Evolutionary conservation across 2,113 vertebrate genomes (phyloP).

Genomic region (Podocnemis expansa): DNA sequence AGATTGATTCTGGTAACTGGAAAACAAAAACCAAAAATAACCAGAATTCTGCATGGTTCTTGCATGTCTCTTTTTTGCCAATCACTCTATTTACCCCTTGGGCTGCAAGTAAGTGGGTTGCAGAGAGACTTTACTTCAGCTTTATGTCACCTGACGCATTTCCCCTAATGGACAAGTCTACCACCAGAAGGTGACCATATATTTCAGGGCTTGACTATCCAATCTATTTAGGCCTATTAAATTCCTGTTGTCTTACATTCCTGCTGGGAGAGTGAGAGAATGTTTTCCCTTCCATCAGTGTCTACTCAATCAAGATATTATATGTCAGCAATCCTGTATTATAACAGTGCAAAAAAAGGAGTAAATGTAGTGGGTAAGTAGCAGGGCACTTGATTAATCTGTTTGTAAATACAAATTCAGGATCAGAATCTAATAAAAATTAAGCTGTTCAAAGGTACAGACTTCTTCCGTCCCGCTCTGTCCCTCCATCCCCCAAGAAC

Average conservation of each 20-base stretch:
- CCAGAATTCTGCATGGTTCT: neutral
- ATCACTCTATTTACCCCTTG: fast-evolving
- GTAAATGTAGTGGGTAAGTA: neutral
- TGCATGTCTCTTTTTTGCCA: neutral
- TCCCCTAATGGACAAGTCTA: neutral
- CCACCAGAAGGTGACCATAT: neutral
- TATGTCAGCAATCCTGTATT: neutral
- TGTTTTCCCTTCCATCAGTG: neutral
- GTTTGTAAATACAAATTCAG: neutral
- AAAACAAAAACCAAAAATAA: neutral
- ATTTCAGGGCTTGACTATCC: neutral
- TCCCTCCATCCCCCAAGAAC: neutral
- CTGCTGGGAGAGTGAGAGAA: neutral
- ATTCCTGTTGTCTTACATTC: neutral
- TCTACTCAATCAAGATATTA: neutral
- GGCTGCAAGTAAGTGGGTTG: neutral
- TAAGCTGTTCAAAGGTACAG: neutral
- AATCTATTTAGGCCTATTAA: neutral
- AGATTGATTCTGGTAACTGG: neutral
- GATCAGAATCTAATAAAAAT: neutral
- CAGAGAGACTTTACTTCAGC: neutral
- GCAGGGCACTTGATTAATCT: neutral
- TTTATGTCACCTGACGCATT: neutral
- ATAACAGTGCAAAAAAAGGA: neutral
- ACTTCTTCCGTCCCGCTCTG: neutral